Percentiles rank a stretch among this genome's conserved stretches.
Evolutionary conservation across 2,113 vertebrate species (phyloP).

Genomic region (Forbesichthys papilliferus): DNA sequence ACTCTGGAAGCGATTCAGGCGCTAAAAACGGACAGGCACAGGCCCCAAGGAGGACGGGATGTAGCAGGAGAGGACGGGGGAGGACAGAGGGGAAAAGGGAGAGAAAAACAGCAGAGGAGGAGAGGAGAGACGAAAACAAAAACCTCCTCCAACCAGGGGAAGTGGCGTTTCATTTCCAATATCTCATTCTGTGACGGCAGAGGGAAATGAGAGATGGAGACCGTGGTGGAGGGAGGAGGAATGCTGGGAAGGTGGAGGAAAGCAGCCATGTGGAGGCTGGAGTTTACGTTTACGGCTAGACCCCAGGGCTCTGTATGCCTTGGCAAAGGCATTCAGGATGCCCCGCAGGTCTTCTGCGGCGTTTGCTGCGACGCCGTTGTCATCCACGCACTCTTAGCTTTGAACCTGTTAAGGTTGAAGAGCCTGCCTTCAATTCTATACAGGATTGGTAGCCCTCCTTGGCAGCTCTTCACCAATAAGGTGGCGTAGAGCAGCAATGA

Average conservation of each 20-base stretch:
- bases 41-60: background rate
- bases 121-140: background rate
- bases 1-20: too few species aligned
- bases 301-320: background rate
- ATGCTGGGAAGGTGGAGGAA: slow-evolving; percentile 34
- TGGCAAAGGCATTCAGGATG: slow-evolving; percentile 4
- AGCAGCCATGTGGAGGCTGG: slow-evolving; percentile 17
- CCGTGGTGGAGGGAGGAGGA: slow-evolving; percentile 20
- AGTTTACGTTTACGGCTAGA: too few species aligned
- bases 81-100: background rate
- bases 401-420: slow-evolving; percentile 20
- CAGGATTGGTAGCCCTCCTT: background rate
- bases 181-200: slow-evolving; percentile 9
- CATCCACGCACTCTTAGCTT: background rate
- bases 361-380: background rate
- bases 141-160: too few species aligned
- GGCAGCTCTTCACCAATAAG: slow-evolving; percentile 7
- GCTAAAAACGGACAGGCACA: too few species aligned
- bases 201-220: slow-evolving; percentile 23
- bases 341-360: slow-evolving; percentile 1
- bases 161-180: slow-evolving; percentile 5
- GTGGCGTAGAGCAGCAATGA: slow-evolving; percentile 7
- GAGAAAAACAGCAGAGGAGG: background rate
- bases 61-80: background rate
- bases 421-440: slow-evolving; percentile 4